phyloP scores from a whole-genome alignment of 2,888 invertebrate genomes.

The Mimas tiliae region DNA sequence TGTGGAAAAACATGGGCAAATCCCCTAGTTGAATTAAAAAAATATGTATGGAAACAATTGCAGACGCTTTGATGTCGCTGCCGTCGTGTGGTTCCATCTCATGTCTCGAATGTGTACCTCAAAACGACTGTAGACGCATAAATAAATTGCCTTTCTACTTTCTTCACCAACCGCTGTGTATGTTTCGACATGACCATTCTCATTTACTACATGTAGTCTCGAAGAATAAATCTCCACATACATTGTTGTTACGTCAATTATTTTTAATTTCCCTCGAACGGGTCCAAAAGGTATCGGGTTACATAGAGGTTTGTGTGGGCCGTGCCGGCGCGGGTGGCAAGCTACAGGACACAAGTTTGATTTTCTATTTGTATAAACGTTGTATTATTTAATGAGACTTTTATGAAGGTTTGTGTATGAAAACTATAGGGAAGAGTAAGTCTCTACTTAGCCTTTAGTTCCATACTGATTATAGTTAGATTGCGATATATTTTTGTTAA shows the following conservation, averaged over 20 bases:
- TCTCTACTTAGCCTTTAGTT: too few species aligned
- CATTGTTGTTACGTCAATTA: slow-evolving; percentile 7
- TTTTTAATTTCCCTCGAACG: slow-evolving; percentile 18
- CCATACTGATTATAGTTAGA: too few species aligned
- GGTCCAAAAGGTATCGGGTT: slow-evolving; percentile 14
- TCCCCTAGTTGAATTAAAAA: too few species aligned
- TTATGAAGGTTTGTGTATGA: slow-evolving; percentile 6
- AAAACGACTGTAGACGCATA: too few species aligned
- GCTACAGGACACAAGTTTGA: slow-evolving; percentile 5
- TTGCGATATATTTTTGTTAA: too few species aligned
- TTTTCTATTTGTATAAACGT: slow-evolving; percentile 1
- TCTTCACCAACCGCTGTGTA: background rate
- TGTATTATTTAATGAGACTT: slow-evolving; percentile 11
- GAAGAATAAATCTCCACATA: background rate
- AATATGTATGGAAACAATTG: too few species aligned
- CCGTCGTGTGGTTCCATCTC: too few species aligned
- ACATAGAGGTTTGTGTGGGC: slow-evolving; percentile 1
- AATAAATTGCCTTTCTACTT: background rate
- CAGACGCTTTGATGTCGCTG: too few species aligned
- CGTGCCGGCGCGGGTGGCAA: slow-evolving; percentile 12
- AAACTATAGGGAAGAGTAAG: background rate
- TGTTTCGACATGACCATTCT: background rate
- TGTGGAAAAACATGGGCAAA: too few species aligned
- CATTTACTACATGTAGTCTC: background rate
- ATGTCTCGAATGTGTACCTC: too few species aligned